Percentiles rank a stretch among this genome's conserved stretches.
Evolutionary conservation across 30 jellyfish, hydroid and myxozoan genomes (phyloP).

Genomic region (Aurelia sp.): DNA sequence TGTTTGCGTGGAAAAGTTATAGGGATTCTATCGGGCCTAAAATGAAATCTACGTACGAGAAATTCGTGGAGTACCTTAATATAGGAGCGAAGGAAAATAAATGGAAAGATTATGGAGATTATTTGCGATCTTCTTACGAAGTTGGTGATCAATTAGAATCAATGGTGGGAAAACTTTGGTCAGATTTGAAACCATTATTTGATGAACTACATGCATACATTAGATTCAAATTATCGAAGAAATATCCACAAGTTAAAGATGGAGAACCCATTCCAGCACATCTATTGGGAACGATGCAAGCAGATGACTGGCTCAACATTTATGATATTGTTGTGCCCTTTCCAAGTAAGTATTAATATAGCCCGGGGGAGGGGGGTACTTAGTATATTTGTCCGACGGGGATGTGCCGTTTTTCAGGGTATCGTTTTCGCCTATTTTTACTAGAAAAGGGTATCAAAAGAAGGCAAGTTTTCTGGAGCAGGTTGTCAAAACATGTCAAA

Average conservation of each 20-base stretch:
- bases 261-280: conserved; percentile 97
- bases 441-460: too few species aligned
- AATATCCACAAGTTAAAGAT: conserved; percentile 73
- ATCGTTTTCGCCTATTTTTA: too few species aligned
- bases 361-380: too few species aligned
- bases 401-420: too few species aligned
- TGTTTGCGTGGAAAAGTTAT: conserved; percentile 95
- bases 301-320: conserved; percentile 87
- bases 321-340: conserved; percentile 84
- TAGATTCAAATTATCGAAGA: conserved; percentile 66
- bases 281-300: conserved; percentile 97
- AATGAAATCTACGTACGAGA: conserved; percentile 60
- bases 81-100: conserved; percentile 85
- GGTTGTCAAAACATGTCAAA: too few species aligned
- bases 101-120: conserved; percentile 87
- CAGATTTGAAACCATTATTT: conserved; percentile 91
- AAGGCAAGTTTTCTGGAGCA: too few species aligned
- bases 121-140: conserved; percentile 87
- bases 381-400: too few species aligned
- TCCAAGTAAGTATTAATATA: conserved; percentile 66
- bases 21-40: conserved; percentile 84
- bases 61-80: conserved; percentile 69
- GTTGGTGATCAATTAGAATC: conserved; percentile 64
- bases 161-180: conserved; percentile 85
- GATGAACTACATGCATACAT: conserved; percentile 96